Conservation (phyloP, 1,140 invertebrate genomes). For the Drosophila novamexicana region DNA sequence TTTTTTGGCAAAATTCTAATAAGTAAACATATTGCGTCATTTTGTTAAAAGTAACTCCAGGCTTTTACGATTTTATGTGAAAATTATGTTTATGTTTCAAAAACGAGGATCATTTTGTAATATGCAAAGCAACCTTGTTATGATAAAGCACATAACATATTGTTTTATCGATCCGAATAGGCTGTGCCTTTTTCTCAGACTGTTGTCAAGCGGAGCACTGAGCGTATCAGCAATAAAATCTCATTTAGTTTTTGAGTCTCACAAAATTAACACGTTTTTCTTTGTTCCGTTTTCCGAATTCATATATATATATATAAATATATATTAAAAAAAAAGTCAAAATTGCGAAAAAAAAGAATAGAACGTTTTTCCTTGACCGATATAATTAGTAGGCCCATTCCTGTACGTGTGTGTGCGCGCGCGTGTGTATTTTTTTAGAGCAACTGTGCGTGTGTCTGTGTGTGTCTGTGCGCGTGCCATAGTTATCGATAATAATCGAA, state of each 20-base stretch:
- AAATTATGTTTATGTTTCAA: no score
- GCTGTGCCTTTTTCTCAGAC: not conserved
- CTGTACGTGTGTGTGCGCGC: constrained; percentile 6
- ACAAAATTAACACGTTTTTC: constrained; percentile 73
- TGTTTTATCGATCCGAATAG: not conserved
- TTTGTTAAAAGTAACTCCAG: no score
- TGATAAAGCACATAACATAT: not conserved
- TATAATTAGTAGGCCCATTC: not conserved
- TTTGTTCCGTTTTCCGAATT: constrained; percentile 53
- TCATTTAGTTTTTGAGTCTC: constrained; percentile 76
- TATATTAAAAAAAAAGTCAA: constrained; percentile 43
- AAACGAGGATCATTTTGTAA: no score
- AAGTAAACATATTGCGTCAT: no score
- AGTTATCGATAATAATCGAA: not conserved
- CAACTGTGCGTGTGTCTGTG: not conserved
- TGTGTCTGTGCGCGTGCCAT: not conserved
- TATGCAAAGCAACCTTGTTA: no score
- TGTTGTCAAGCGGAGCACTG: not conserved
- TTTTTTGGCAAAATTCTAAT: no score
- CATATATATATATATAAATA: constrained; percentile 36
- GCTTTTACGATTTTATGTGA: no score
- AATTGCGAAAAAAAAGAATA: constrained; percentile 44
- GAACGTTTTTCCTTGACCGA: not conserved
- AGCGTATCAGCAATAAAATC: not conserved
- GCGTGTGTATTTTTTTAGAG: not conserved